Evolutionary conservation across 1,140 invertebrate genomes (phyloP).

Genomic region (Proales similis): DNA sequence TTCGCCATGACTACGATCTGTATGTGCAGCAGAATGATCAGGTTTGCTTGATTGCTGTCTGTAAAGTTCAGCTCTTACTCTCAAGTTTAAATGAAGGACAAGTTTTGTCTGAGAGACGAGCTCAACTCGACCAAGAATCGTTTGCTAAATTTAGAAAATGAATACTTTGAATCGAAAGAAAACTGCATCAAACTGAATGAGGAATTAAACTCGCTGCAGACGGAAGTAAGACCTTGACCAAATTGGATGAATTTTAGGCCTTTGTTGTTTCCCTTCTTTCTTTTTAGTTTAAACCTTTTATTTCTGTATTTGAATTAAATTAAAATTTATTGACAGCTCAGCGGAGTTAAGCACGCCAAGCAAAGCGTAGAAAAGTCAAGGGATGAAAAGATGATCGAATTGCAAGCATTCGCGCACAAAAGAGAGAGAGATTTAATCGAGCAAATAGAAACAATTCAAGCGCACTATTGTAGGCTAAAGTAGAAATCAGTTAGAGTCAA

Average conservation of each 20-base stretch:
- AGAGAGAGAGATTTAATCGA: not conserved
- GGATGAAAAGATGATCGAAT: conserved; percentile 10
- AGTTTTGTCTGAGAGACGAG: conserved; percentile 35
- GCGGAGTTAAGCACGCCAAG: conserved; percentile 26
- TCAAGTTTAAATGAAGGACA: conserved; percentile 6
- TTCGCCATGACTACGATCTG: conserved; percentile 26
- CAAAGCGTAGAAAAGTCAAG: conserved; percentile 5
- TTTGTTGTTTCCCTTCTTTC: too few relatives aligned
- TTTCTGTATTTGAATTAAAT: conserved; percentile 1
- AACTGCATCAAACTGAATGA: conserved; percentile 15
- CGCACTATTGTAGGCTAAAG: conserved; percentile 20
- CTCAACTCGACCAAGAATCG: conserved; percentile 34
- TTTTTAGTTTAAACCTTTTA: too few relatives aligned
- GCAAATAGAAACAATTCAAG: conserved; percentile 15
- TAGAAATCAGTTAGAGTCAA: not conserved
- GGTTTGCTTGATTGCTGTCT: not conserved
- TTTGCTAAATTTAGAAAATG: conserved; percentile 27
- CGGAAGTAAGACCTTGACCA: too few relatives aligned
- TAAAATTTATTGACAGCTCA: not conserved
- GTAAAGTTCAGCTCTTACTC: not conserved
- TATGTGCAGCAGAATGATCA: conserved; percentile 32
- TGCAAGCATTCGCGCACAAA: conserved; percentile 4
- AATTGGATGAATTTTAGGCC: too few relatives aligned
- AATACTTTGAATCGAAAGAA: not conserved
- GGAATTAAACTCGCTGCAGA: conserved; percentile 16